Evolutionary conservation across 2,113 vertebrate species (phyloP), one percentile per base, ranked within the genome.

Genomic region (Colossoma macropomum): DNA sequence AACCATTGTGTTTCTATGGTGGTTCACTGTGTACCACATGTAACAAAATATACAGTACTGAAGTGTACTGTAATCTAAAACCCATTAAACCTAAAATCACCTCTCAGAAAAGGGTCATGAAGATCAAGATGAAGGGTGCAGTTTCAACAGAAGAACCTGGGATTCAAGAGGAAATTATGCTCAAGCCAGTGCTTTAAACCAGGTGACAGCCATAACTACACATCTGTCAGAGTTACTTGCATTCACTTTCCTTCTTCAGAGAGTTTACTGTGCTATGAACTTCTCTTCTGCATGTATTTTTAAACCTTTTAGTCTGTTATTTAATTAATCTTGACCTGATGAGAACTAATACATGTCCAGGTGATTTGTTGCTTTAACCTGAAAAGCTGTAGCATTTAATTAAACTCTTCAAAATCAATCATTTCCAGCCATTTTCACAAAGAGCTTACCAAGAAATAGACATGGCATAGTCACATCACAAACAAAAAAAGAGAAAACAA

Each of bases 41-140:
- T 28, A 69, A 27, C 21, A 68, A 23, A 81, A 71, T 25, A 80
- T 83, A 83, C 81, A 86, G 77, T 80, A 76, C 68, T 41, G 41
- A 30, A 75, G 17, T 70, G 77, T 84, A 84, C 70, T 79, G 70
- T 79, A 63, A 79, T 74, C 23, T 6, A 48, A 62, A 28, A 73
- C 3, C 0, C 41, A 63, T 15, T 48, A 25, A 17, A 69, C 8
- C 23, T 27, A 27, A 72, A 54, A 48, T 34, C 76, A 74, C n/a
- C 71, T 69, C 34, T 77, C 4, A 65, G 45, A 48, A 54, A 83
- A 65, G 16, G 52, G 52, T 65, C 21, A 23, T 71, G 50, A 76
- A 75, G 75, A 45, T 52, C 41, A 71, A 76, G 48, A 16, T 28
- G 19, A 76, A 69, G 23, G 41, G 60, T 73, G 70, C 28, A 76